These are phyloP conservation scores for Limnephilus rhombicus DNA, from an alignment of 2,888 invertebrate genomes.

Conservation along the genomic window DNA sequence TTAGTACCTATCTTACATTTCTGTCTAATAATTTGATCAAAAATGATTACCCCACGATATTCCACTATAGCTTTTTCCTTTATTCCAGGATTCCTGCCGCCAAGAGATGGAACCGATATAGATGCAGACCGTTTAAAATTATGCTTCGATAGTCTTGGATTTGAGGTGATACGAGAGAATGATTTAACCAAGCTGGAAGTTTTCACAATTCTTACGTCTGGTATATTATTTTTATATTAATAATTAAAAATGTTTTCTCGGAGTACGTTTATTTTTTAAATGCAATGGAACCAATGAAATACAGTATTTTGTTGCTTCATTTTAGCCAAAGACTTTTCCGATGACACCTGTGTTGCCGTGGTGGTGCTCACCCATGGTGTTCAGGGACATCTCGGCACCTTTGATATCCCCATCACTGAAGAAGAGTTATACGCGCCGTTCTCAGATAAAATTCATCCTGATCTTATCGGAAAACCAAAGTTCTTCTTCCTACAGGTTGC, in stretches of 20 bases:
- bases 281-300: too few species aligned
- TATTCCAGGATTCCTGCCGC: neutral
- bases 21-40: too few species aligned
- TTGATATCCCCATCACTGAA: neutral
- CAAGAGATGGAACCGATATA: slow-evolving; percentile 20
- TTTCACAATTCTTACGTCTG: neutral
- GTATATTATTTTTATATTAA: neutral
- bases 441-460: neutral
- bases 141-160: slow-evolving; percentile 17
- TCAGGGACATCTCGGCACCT: neutral
- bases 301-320: neutral
- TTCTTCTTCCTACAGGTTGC: slow-evolving; percentile 35
- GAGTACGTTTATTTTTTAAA: too few species aligned
- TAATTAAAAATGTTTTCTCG: neutral
- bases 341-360: neutral
- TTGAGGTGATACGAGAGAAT: slow-evolving; percentile 15
- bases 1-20: too few species aligned
- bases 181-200: neutral
- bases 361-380: slow-evolving; percentile 4
- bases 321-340: neutral
- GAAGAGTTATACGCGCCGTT: neutral
- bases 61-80: neutral
- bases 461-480: slow-evolving; percentile 28
- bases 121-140: neutral
- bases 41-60: neutral